Evolutionary conservation across 1,140 invertebrate genomes (phyloP), one percentile per base, ranked within the genome.

Genomic region (Micrasema minimum): DNA sequence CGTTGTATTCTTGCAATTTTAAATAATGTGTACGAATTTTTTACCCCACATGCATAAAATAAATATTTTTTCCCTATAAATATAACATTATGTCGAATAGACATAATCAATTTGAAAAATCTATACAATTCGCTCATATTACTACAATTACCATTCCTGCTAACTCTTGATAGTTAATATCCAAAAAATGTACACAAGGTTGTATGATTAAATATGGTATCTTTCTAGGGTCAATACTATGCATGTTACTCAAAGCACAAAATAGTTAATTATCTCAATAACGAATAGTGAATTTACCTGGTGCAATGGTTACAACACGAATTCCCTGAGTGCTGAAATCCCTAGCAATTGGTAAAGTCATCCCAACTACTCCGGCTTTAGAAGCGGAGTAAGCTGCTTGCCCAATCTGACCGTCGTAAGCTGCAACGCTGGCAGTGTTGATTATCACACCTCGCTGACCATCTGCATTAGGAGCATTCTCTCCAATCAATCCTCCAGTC

Each of bases 341-440:
- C 74, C 97, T 88, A 4, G 97, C 96, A 64, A 99, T 86, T 1
- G 97, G 96, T 55, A 99, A 81, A 0, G 97, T 99, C 95, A 99
- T 97, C 22, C 91, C 90, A 14, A 92, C 92, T 50, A 98, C 89
- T 0, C 88, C 96, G 2, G 90, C 96, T 80, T 96, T 97, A 66
- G 93, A 95, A 6, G 96, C 96, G 0, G 95, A 87, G 79, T 96
- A 97, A 0, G 94, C 96, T 2, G 89, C 93, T 81, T 99, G 98
- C 0, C 98, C 98, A 48, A 93, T 93, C 85, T 99, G 96, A 9
- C 97, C 98, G 72, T 99, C 98, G 81, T 87, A 99, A 11, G 97
- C 97, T 59, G 97, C 96, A 48, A 98, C 90, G 75, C 96, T 96
- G 0, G 98, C 93, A 12, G 97, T 99, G 77, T 99, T 99, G 0